These are phyloP conservation scores for Hippoglossus hippoglossus DNA, from an alignment of 2,797 vertebrate genomes.

Conservation along the genomic window DNA sequence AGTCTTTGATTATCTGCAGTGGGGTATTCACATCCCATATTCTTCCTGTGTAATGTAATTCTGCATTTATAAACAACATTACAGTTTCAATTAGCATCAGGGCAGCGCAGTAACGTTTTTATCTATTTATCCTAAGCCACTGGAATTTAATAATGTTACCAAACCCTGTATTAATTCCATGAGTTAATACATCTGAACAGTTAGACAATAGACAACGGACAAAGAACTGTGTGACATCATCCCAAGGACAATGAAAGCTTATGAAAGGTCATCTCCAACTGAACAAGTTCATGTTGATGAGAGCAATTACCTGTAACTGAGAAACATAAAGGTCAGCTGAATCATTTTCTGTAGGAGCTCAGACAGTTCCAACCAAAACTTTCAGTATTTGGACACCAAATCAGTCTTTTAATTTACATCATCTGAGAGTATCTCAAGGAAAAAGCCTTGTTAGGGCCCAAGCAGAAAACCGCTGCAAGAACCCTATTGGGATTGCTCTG, in stretches of 20 bases:
- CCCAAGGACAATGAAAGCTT: constrained; percentile 16
- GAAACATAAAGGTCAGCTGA: constrained; percentile 50
- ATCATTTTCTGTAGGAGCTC: constrained; percentile 4
- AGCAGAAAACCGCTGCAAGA: too few species aligned
- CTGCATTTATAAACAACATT: constrained; percentile 3
- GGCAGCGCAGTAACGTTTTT: background rate
- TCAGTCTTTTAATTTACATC: constrained; percentile 21
- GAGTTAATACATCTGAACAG: constrained; percentile 1
- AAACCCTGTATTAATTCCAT: background rate
- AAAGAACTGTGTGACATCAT: constrained; percentile 9
- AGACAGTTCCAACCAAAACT: background rate
- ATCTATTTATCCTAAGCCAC: background rate
- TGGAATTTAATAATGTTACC: constrained; percentile 7
- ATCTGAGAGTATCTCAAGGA: background rate
- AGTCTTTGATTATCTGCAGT: constrained; percentile 18
- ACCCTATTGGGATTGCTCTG: too few species aligned
- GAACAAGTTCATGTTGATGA: constrained; percentile 37
- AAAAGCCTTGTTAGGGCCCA: too few species aligned
- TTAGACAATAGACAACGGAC: constrained; percentile 33
- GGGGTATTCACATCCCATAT: constrained; percentile 6
- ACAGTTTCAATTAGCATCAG: constrained; percentile 8
- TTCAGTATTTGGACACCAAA: background rate
- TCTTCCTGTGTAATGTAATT: constrained; percentile 23
- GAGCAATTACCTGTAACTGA: constrained; percentile 20
- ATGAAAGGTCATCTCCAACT: constrained; percentile 49